Conservation (phyloP, 2,888 invertebrate species). For the Spialia ferax region DNA sequence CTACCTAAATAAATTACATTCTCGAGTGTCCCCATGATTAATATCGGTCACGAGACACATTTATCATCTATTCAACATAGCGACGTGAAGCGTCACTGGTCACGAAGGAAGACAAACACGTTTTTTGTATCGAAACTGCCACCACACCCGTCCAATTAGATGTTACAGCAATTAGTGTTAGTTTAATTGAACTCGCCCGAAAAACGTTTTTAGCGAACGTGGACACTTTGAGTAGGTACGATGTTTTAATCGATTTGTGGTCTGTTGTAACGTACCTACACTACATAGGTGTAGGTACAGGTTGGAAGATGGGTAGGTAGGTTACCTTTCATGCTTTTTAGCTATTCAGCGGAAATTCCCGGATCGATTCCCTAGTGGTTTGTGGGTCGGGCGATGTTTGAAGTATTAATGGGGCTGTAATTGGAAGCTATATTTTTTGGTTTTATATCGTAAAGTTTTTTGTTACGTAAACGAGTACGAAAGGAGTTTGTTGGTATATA, state of each 20-base stretch:
- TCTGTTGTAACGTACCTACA: background rate
- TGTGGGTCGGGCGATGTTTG: constrained; percentile 32
- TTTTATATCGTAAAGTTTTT: background rate
- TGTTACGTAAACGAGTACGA: background rate
- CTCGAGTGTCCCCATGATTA: constrained; percentile 22
- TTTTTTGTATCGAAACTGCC: constrained; percentile 31
- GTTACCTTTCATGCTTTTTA: constrained; percentile 21
- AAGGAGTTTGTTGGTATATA: too few relatives aligned
- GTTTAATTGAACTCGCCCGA: constrained; percentile 48
- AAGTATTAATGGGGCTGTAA: constrained; percentile 31
- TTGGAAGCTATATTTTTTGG: constrained; percentile 1
- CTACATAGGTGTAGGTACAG: background rate
- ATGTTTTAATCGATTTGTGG: constrained; percentile 31
- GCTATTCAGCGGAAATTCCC: constrained; percentile 34
- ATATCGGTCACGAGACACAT: constrained; percentile 19
- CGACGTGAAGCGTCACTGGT: constrained; percentile 1
- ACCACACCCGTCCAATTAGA: constrained; percentile 57
- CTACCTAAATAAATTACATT: constrained; percentile 13
- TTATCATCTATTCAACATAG: constrained; percentile 31
- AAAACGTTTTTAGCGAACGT: constrained; percentile 27
- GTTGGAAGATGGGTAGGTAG: background rate
- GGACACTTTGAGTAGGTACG: constrained; percentile 5
- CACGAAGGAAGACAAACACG: constrained; percentile 26
- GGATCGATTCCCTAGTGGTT: constrained; percentile 34
- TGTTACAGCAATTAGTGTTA: constrained; percentile 55